Percentiles rank a stretch among this genome's conserved stretches.
Conservation (phyloP, 1,140 invertebrate species). For the Macrobrachium rosenbergii region DNA sequence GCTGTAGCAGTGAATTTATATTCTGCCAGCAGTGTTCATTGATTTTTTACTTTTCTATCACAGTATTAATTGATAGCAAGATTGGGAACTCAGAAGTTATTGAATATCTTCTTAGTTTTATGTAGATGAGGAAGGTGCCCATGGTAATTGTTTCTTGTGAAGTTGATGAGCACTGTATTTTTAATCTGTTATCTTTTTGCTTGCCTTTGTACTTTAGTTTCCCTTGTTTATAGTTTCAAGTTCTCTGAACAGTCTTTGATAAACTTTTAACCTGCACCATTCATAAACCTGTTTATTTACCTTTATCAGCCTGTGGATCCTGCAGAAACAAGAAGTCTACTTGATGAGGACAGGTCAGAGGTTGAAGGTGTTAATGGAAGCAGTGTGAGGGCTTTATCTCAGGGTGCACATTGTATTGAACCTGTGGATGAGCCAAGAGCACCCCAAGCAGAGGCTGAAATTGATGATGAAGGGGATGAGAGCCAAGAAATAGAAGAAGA, state of each 20-base stretch:
- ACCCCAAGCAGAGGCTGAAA: constrained; percentile 45
- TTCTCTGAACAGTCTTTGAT: not conserved
- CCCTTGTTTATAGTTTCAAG: not conserved
- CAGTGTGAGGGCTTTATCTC: not conserved
- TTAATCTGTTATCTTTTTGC: too few species aligned
- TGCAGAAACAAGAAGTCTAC: constrained; percentile 44
- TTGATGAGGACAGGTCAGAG: constrained; percentile 37
- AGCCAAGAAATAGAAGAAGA: not conserved
- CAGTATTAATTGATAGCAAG: too few species aligned
- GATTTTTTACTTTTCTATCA: too few species aligned
- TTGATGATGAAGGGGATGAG: constrained; percentile 38
- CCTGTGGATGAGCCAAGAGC: constrained; percentile 16
- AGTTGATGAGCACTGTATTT: too few species aligned
- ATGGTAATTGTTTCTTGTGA: too few species aligned
- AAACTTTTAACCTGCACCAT: not conserved
- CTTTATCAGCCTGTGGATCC: constrained; percentile 34
- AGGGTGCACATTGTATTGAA: not conserved
- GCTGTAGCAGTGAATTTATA: too few species aligned
- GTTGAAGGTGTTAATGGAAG: not conserved
- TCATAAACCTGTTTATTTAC: not conserved
- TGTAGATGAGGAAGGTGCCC: too few species aligned
- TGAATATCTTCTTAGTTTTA: too few species aligned
- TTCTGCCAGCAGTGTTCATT: too few species aligned
- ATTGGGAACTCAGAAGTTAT: too few species aligned
- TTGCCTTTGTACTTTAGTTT: too few species aligned